Evolutionary conservation across 2,888 invertebrate genomes (phyloP).

Genomic region (Neuroscelio doddi): DNA sequence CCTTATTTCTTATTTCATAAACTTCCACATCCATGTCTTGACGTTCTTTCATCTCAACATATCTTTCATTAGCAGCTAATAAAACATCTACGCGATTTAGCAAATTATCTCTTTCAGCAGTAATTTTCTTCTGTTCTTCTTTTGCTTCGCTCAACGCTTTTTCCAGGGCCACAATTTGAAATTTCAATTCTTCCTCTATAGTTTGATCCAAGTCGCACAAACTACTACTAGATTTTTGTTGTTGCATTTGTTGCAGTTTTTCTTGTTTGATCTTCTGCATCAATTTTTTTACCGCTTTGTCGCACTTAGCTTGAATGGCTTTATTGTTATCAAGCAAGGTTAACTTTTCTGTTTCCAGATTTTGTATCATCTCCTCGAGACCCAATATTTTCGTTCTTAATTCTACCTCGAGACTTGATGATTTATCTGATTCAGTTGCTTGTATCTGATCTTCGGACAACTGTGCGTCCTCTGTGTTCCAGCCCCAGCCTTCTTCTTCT

Average conservation of each 20-base stretch:
- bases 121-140: slow-evolving; percentile 76
- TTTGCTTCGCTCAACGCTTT: slow-evolving; percentile 77
- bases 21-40: slow-evolving; percentile 84
- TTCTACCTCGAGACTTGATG: slow-evolving; percentile 55
- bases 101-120: slow-evolving; percentile 80
- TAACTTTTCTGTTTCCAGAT: slow-evolving; percentile 76
- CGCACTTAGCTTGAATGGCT: slow-evolving; percentile 80
- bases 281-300: slow-evolving; percentile 86
- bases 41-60: slow-evolving; percentile 86
- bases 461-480: slow-evolving; percentile 74
- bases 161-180: slow-evolving; percentile 79
- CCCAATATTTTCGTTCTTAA: slow-evolving; percentile 73
- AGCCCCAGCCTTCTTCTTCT: slow-evolving; percentile 78
- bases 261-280: slow-evolving; percentile 85
- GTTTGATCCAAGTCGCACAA: slow-evolving; percentile 82
- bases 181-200: slow-evolving; percentile 86
- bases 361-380: slow-evolving; percentile 76
- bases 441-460: slow-evolving; percentile 71
- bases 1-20: slow-evolving; percentile 82
- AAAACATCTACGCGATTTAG: slow-evolving; percentile 83
- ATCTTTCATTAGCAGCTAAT: slow-evolving; percentile 82
- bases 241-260: slow-evolving; percentile 74
- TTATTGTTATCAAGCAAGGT: slow-evolving; percentile 77
- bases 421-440: slow-evolving; percentile 40
- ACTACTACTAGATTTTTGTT: slow-evolving; percentile 73